phyloP scores from a whole-genome alignment of 1,140 invertebrate genomes.

The Drosophila dunni region DNA sequence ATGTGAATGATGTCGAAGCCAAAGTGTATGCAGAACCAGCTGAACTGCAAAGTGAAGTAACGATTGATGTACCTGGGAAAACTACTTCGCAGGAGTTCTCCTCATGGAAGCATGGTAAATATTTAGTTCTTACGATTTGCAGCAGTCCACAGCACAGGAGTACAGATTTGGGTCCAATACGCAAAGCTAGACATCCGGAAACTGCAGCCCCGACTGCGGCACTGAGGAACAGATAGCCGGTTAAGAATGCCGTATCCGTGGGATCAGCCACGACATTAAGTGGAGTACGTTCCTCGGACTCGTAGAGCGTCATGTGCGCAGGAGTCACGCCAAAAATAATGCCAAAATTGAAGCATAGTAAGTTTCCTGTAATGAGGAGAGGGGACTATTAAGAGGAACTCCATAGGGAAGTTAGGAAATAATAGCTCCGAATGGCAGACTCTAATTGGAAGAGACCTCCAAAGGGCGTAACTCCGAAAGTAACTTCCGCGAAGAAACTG shows the following conservation, averaged over 20 bases:
- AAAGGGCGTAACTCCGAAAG: too few relatives aligned
- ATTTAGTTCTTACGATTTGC: conserved; percentile 65
- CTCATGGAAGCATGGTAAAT: not conserved
- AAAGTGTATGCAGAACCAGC: conserved; percentile 80
- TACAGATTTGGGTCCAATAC: conserved; percentile 74
- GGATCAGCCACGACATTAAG: conserved; percentile 50
- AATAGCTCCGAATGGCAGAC: too few relatives aligned
- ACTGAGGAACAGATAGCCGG: conserved; percentile 65
- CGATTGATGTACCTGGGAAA: not conserved
- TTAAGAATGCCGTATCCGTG: conserved; percentile 54
- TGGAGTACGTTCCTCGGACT: conserved; percentile 55
- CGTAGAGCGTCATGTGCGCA: conserved; percentile 65
- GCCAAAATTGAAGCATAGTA: conserved; percentile 77
- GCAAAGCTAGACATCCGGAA: conserved; percentile 55
- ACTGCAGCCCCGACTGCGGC: conserved; percentile 61
- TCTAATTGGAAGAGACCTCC: too few relatives aligned
- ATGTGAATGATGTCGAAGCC: conserved; percentile 75
- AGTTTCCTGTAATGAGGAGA: conserved; percentile 49
- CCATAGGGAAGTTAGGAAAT: too few relatives aligned
- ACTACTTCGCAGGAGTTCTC: not conserved
- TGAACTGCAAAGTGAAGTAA: conserved; percentile 18
- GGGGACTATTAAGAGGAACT: not conserved
- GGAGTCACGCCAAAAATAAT: conserved; percentile 76
- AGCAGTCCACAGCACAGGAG: conserved; percentile 68
- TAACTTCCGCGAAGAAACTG: too few relatives aligned